Percentiles rank a stretch among this genome's conserved stretches.
Conservation (phyloP, 2,888 invertebrate species). For the Holacanthella duospinosa region DNA sequence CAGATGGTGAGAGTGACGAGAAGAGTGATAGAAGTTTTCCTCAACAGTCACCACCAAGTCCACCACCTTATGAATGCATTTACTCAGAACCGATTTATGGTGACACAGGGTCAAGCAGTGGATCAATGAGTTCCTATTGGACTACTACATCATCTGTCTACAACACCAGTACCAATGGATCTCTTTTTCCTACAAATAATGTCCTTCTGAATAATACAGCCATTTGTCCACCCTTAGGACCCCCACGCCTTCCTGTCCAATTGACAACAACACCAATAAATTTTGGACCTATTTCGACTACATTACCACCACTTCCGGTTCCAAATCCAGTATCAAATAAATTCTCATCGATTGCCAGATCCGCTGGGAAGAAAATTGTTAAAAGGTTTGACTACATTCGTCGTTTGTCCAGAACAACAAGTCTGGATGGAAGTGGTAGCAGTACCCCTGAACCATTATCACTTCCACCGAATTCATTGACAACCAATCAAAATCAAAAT, state of each 20-base stretch:
- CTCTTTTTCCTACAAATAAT: neutral
- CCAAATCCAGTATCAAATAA: conserved; percentile 13
- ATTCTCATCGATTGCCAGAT: conserved; percentile 36
- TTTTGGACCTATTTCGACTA: neutral
- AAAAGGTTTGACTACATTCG: conserved; percentile 34
- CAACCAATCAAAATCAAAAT: neutral
- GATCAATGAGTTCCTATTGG: neutral
- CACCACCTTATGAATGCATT: conserved; percentile 21
- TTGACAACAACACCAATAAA: neutral
- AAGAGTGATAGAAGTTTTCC: too few relatives aligned
- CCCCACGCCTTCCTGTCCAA: neutral
- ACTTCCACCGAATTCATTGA: neutral
- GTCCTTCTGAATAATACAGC: neutral
- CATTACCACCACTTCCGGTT: conserved; percentile 2
- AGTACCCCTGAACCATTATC: neutral
- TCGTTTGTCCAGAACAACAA: conserved; percentile 23
- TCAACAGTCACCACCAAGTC: conserved; percentile 2
- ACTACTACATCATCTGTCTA: neutral
- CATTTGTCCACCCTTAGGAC: neutral
- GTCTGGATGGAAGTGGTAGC: conserved; percentile 9
- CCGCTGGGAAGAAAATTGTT: conserved; percentile 33
- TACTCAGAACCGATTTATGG: conserved; percentile 37
- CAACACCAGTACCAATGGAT: neutral
- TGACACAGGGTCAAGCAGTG: neutral
- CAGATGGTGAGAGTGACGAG: too few relatives aligned